A percentile compares a stretch with the other conserved stretches of the same genome.
phyloP scores from a whole-genome alignment of 2,888 invertebrate genomes.

The Gastracanthus pulcherrimus region DNA sequence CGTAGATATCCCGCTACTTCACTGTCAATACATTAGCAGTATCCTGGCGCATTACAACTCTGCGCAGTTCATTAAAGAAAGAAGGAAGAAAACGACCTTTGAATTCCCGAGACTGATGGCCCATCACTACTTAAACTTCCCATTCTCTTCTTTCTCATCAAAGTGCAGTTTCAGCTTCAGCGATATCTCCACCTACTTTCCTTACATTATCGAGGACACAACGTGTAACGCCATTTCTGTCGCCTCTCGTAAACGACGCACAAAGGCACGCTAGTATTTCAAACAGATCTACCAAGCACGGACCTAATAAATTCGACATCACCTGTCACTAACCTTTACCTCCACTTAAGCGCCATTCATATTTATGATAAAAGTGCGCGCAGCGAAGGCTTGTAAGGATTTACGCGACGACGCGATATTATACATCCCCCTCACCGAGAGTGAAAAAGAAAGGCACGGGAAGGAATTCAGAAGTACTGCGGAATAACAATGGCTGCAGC shows the following conservation, averaged over 20 bases:
- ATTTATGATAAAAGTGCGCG: conserved; percentile 63
- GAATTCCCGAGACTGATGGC: too few relatives aligned
- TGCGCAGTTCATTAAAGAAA: too few relatives aligned
- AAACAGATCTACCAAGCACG: neutral
- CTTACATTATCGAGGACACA: neutral
- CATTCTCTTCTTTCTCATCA: too few relatives aligned
- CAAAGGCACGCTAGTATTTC: neutral
- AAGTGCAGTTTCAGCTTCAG: too few relatives aligned
- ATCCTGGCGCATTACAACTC: too few relatives aligned
- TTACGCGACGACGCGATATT: conserved; percentile 20
- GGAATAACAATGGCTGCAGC: conserved; percentile 39
- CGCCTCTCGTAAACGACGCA: neutral
- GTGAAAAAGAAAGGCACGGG: neutral
- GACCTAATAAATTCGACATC: conserved; percentile 27
- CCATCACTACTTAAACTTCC: too few relatives aligned
- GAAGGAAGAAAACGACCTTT: too few relatives aligned
- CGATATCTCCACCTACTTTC: too few relatives aligned
- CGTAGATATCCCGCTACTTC: too few relatives aligned
- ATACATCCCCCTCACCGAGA: neutral
- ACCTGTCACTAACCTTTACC: conserved; percentile 60
- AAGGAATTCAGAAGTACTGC: conserved; percentile 2
- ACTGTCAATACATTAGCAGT: too few relatives aligned
- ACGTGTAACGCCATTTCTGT: neutral
- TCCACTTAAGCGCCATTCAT: conserved; percentile 69
- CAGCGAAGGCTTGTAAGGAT: too few relatives aligned